Percentiles rank a stretch among this genome's conserved stretches.
phyloP scores from a whole-genome alignment of 2,113 vertebrate genomes.

The Eonycteris spelaea region DNA sequence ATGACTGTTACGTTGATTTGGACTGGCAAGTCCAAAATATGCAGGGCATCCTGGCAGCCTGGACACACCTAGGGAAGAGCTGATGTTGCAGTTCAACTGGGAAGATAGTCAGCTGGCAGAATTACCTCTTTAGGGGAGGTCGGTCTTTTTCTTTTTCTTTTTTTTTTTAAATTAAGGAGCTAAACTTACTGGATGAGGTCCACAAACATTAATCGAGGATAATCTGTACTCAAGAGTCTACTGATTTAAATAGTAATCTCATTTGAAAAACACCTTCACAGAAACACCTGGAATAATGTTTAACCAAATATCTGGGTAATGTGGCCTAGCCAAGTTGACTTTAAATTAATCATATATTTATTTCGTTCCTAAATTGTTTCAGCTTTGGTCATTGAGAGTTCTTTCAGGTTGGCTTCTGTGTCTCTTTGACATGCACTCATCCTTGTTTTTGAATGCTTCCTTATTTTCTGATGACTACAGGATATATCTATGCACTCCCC shows the following conservation, averaged over 20 bases:
- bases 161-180: not conserved
- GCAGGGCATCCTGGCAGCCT: not conserved
- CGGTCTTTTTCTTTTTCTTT: not conserved
- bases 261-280: not conserved
- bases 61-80: too few species aligned
- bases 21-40: not conserved
- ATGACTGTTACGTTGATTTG: not conserved
- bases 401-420: not conserved
- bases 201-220: not conserved
- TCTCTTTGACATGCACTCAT: not conserved
- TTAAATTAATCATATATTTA: not conserved
- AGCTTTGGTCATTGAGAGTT: not conserved
- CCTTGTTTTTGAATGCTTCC: not conserved
- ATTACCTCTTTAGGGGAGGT: not conserved
- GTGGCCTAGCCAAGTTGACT: not conserved
- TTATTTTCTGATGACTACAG: not conserved
- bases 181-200: not conserved
- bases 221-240: not conserved
- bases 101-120: not conserved
- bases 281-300: not conserved
- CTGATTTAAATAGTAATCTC: not conserved
- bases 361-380: not conserved
- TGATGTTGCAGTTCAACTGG: not conserved
- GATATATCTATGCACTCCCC: not conserved
- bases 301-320: not conserved